Base-by-base conservation (phyloP, 2,888 invertebrate species). In the Hetaerina titia region DNA sequence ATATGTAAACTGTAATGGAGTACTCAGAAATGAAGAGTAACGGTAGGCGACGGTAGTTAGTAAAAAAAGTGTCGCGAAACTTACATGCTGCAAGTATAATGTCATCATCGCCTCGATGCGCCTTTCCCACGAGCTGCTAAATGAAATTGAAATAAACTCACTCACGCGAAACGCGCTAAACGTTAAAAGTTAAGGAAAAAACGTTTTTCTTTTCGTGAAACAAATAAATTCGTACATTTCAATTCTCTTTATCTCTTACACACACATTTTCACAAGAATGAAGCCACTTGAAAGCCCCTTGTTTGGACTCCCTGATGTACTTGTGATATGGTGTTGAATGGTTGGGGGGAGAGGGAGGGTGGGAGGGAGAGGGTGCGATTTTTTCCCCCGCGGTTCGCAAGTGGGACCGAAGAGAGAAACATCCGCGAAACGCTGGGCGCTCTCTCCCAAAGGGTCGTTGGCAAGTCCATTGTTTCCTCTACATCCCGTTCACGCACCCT, bases 241-340 rank as follows among this genome's bases (percentile, higher is more conserved):
- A 81, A 31, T 6, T 69, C 1, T 69, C 69, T 17, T 45, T 19
- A 22, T 69, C n/a, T 69, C 69, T 81, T 31, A 45, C 45, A 31
- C 81, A 31, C 25, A 81, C 81, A 22, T 81, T 81, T 9, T n/a
- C 81, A 31, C 81, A 81, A 31, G 81, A 31, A 81, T 22, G 81
- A 31, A 81, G 13, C 25, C 81, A 31, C 11, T 31, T 81, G 81
- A 81, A 81, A 25, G 31, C 25, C 31, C 5, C 31, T 81, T 81
- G 5, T 81, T 81, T 81, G 9, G 15, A 81, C 81, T 81, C 81
- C 81, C 81, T 81, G 81, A 81, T 31, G 81, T 81, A 81, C 31
- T 81, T 81, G 81, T 81, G 81, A 81, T 81, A 81, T 81, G 81
- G 81, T 81, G 31, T 31, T 81, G 81, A 81, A 81, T 81, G 81